Evolutionary conservation across 2,797 vertebrate species (phyloP).

Genomic region (Tamandua tetradactyla): DNA sequence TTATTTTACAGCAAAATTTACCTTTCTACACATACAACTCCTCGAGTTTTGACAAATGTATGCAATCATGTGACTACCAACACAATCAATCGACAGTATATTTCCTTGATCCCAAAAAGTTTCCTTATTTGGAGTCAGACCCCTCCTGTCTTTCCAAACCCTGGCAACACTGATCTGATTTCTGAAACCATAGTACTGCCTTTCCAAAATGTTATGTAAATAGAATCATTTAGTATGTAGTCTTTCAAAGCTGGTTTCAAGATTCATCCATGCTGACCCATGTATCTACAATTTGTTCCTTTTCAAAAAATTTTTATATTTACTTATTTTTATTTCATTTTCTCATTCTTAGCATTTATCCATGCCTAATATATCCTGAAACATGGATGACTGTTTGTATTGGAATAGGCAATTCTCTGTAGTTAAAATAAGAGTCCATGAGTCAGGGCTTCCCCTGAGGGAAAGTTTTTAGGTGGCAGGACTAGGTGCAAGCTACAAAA

Average conservation of each 20-base stretch:
- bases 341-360: slow-evolving; percentile 14
- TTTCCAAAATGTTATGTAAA: background rate
- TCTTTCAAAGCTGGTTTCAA: background rate
- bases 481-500: slow-evolving; percentile 49
- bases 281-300: background rate
- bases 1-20: background rate
- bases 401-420: slow-evolving; percentile 58
- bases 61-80: background rate
- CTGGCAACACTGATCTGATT: background rate
- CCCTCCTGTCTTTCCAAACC: background rate
- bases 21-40: background rate
- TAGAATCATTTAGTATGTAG: too few relatives aligned
- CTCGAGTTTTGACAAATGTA: background rate
- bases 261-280: background rate
- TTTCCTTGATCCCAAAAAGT: background rate
- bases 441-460: slow-evolving; percentile 57
- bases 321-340: background rate
- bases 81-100: background rate
- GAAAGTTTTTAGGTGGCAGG: slow-evolving; percentile 53
- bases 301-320: background rate
- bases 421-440: slow-evolving; percentile 60
- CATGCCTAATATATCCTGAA: background rate
- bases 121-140: background rate
- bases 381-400: slow-evolving; percentile 14
- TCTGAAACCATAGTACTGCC: background rate